phyloP scores from a whole-genome alignment of 2,797 vertebrate genomes.

The Acrocephalus scirpaceus region DNA sequence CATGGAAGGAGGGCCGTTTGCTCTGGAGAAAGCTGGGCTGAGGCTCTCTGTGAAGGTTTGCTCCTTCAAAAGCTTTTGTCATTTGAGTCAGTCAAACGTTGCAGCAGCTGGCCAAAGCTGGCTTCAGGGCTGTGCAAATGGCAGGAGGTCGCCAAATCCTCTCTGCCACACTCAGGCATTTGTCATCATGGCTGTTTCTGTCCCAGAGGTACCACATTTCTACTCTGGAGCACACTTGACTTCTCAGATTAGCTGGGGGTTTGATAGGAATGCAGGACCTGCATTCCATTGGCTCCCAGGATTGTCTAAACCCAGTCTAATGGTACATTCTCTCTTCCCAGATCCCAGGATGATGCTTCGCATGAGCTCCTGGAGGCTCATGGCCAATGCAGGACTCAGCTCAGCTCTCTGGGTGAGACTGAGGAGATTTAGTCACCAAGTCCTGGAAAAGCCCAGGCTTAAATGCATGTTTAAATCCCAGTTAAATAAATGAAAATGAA shows the following conservation, averaged over 20 bases:
- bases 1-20: not conserved
- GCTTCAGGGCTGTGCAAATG: not conserved
- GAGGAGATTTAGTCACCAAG: not conserved
- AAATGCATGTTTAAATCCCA: not conserved
- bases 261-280: not conserved
- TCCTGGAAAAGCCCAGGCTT: not conserved
- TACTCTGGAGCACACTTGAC: rapidly evolving
- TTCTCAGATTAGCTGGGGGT: not conserved
- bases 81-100: not conserved
- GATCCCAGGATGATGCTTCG: not conserved
- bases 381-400: not conserved
- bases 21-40: not conserved
- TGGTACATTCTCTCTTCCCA: not conserved
- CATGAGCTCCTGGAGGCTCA: rapidly evolving
- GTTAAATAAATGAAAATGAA: not conserved
- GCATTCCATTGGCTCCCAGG: not conserved
- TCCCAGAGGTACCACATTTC: rapidly evolving
- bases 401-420: not conserved
- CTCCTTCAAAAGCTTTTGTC: not conserved
- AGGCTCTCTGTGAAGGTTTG: not conserved
- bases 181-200: rapidly evolving
- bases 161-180: rapidly evolving
- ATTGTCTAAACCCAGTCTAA: not conserved
- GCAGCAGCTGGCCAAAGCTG: not conserved
- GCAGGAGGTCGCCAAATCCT: not conserved